Base-by-base conservation (phyloP, 2,888 invertebrate species). In the Nesidiocoris tenuis region DNA sequence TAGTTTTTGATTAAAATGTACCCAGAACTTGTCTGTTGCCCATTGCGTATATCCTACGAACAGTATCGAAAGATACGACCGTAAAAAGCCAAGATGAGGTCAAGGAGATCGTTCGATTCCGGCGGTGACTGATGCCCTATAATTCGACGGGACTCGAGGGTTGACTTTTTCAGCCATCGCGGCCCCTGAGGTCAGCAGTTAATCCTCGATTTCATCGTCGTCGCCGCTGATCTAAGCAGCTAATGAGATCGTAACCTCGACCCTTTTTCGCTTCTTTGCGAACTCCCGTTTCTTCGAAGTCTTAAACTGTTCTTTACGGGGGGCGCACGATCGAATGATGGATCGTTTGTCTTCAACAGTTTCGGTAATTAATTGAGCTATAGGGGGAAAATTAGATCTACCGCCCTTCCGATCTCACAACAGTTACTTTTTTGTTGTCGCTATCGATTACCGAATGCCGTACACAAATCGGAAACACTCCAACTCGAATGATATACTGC, bases 301-400 rank as follows among this genome's bases (percentile, higher is more conserved):
- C 39, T 3, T 39, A 39, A 63, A 63, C 63, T 63, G 63, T 23
- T 65, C 25, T 65, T 65, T 65, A 65, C 39, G 21, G 21, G 65
- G 16, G 5, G 19, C 17, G 24, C 19, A 18, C 18, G 25, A 39
- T 2, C 25, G 65, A 65, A 39, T 65, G 65, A 65, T 65, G 17
- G 65, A 65, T 39, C 19, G 65, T 24, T 65, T 65, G 65, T 65
- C 65, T 65, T 39, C 65, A 5, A 9, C 65, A 39, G 65, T 25
- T 65, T 39, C 18, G 25, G 18, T 18, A n/a, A 39, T 39, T 65
- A 65, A 65, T 65, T 65, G 65, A 65, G 18, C 65, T 24, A 25
- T 25, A 9, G 19, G 25, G 54, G 18, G 54, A 17, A 39, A 24
- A 64, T 19, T 21, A 61, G 21, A 12, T 18, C 1, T 19, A 2